Evolutionary conservation across 2,888 invertebrate species (phyloP).

Genomic region (Unio delphinus): DNA sequence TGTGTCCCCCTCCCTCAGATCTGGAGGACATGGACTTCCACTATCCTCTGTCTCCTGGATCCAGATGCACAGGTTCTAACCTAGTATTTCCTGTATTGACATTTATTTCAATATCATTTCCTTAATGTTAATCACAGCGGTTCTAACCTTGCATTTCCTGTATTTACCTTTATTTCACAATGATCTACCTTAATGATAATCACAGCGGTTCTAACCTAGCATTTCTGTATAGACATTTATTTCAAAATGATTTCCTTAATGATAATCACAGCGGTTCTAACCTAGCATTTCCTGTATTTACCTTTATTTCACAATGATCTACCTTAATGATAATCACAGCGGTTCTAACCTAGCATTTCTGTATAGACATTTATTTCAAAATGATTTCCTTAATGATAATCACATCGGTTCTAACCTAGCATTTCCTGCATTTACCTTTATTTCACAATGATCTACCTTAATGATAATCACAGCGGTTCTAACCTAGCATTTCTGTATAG

Average conservation of each 20-base stretch:
- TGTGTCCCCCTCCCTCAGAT: no score
- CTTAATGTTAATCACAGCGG: slow-evolving; percentile 61
- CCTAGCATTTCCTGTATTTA: neutral
- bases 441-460: slow-evolving; percentile 32
- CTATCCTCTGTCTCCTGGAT: neutral
- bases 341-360: slow-evolving; percentile 29
- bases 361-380: neutral
- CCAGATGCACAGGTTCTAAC: neutral
- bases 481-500: neutral
- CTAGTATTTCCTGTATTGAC: neutral
- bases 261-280: slow-evolving; percentile 56
- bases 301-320: slow-evolving; percentile 1
- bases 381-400: slow-evolving; percentile 39
- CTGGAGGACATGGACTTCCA: no score
- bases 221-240: neutral
- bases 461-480: slow-evolving; percentile 59
- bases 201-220: slow-evolving; percentile 59
- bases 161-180: neutral
- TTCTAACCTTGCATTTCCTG: slow-evolving; percentile 16
- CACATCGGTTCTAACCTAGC: slow-evolving; percentile 59
- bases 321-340: slow-evolving; percentile 59
- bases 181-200: slow-evolving; percentile 39
- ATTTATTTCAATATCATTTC: slow-evolving; percentile 9
- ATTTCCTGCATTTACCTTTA: neutral
- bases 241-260: slow-evolving; percentile 39